phyloP scores from a whole-genome alignment of 2,888 invertebrate genomes.

The Diadegma fenestrale region DNA sequence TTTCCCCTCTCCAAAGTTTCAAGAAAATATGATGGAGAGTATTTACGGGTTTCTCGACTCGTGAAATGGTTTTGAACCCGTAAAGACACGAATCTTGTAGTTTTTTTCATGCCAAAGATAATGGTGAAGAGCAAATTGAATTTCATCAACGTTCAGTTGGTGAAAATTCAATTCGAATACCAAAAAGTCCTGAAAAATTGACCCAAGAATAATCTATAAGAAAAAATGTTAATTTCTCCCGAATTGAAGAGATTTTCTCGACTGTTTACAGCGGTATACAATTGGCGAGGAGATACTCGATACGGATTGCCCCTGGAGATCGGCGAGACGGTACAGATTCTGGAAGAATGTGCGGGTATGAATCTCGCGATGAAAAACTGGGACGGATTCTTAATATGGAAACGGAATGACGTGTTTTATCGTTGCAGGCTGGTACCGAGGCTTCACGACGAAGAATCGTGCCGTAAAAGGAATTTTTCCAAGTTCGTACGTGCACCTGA shows the following conservation, averaged over 20 bases:
- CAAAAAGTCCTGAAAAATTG: too few species aligned
- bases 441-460: slow-evolving; percentile 92
- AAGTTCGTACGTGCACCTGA: slow-evolving; percentile 91
- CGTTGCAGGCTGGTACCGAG: slow-evolving; percentile 93
- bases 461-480: slow-evolving; percentile 92
- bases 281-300: slow-evolving; percentile 93
- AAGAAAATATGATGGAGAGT: too few species aligned
- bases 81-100: too few species aligned
- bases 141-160: too few species aligned
- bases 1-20: too few species aligned
- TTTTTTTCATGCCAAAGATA: too few species aligned
- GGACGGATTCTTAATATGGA: neutral
- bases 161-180: too few species aligned
- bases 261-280: slow-evolving; percentile 92
- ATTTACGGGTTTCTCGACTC: too few species aligned
- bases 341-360: slow-evolving; percentile 94
- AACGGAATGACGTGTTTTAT: neutral
- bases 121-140: too few species aligned
- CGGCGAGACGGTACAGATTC: slow-evolving; percentile 96
- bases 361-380: neutral
- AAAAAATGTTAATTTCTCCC: neutral
- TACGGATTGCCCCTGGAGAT: slow-evolving; percentile 94
- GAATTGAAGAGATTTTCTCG: slow-evolving; percentile 41
- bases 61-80: too few species aligned
- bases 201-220: neutral